phyloP scores from a whole-genome alignment of 2,797 vertebrate genomes.

The Caiman crocodilus region DNA sequence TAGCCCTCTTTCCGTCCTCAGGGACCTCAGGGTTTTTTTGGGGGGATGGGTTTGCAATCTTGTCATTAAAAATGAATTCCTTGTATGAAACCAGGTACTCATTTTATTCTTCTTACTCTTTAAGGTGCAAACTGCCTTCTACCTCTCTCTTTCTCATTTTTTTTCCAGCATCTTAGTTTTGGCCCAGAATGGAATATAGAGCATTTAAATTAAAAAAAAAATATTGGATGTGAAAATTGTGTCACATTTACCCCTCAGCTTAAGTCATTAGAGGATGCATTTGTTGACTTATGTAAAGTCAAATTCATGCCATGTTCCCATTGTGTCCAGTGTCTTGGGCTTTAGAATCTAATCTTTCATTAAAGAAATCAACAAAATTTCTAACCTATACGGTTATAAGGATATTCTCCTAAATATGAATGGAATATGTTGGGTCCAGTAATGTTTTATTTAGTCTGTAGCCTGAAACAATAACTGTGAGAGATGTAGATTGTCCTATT shows the following conservation, averaged over 20 bases:
- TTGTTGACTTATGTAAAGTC: neutral
- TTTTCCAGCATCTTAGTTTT: too few species aligned
- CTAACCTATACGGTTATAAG: constrained; percentile 52
- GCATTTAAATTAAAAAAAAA: too few species aligned
- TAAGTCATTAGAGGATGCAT: rapidly evolving
- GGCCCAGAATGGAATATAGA: too few species aligned
- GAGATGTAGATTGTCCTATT: constrained; percentile 30
- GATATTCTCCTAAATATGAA: constrained; percentile 57
- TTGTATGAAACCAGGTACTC: neutral
- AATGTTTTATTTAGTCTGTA: constrained; percentile 47
- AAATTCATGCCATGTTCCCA: neutral
- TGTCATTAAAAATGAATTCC: neutral
- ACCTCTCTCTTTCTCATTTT: neutral
- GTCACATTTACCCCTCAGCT: too few species aligned
- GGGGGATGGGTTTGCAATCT: too few species aligned
- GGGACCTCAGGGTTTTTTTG: too few species aligned
- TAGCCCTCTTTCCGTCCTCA: too few species aligned
- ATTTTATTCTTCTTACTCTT: neutral
- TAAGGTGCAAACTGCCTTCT: neutral
- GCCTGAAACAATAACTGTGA: constrained; percentile 6
- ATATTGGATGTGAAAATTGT: too few species aligned
- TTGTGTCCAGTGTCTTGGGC: neutral
- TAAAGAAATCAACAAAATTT: constrained; percentile 24
- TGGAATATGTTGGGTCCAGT: constrained; percentile 18
- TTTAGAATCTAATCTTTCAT: constrained; percentile 8